Base-by-base conservation (phyloP, 92 coral and sea anemone species). In the Epizoanthus illoricatus region DNA sequence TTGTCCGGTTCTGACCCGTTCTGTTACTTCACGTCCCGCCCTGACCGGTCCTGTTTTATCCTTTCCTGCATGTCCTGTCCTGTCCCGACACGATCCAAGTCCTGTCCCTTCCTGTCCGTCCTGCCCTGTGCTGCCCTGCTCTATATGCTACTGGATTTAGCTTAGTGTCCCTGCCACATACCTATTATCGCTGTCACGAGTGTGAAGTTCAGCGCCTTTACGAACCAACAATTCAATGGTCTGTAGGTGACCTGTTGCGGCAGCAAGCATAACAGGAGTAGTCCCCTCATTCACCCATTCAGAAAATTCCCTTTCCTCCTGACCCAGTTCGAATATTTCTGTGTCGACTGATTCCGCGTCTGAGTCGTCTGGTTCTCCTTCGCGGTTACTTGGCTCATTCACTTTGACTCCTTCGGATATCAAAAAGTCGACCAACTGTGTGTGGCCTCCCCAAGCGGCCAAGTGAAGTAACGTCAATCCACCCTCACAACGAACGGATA, bases 161-260 rank as follows among this genome's bases (percentile, higher is more conserved):
- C 0, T 9, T 1, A n/a, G 11, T 24, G 8, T 3, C 7, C 28
- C 23, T 61, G 20, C 4, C 76, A 56, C 66, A 33, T 52, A 57
- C 80, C 80, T 74, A 18, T 74, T 74, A 23, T 74, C 80, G 80
- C 18, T 57, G 80, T 74, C 80, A 15, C 66, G 54, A 74, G 80
- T 65, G 33, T 55, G 80, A 10, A 74, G 52, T 23, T 74, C 80
- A 15, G 80, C 80, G 23, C 80, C 80, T 16, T 74, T 74, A 33
- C 47, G 21, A 74, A 74, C 80, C 52, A 74, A 55, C 20, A 74
- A 16, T 23, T 57, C 20, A 13, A 57, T 58, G 12, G 42, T 74
- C 47, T 28, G 7, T 28, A 74, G 0, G 45, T 74, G 80, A 18
- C 80, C 80, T 43, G 66, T 23, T 12, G 80, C 65, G 23, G 80